phyloP scores from a whole-genome alignment of 2,888 invertebrate species.

The Lysandra bellargus region DNA sequence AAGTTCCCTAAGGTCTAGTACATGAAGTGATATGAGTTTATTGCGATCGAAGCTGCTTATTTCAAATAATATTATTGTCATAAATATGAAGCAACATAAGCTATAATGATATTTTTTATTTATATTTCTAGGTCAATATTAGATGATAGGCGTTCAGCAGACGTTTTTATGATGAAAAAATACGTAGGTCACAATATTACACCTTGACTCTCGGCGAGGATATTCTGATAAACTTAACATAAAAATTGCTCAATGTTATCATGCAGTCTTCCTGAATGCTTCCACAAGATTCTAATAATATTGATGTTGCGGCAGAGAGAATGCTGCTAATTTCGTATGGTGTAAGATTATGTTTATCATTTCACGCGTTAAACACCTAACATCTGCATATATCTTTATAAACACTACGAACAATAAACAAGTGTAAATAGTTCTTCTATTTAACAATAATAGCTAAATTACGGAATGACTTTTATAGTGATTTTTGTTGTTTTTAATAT shows the following conservation, averaged over 20 bases:
- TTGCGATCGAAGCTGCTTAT: slow-evolving; percentile 23
- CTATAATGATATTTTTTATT: slow-evolving; percentile 1
- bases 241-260: neutral
- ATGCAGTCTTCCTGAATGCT: neutral
- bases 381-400: neutral
- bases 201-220: neutral
- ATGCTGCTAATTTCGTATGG: neutral
- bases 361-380: neutral
- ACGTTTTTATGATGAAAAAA: neutral
- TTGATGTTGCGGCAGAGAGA: neutral
- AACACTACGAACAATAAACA: slow-evolving; percentile 35
- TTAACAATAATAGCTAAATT: slow-evolving; percentile 27
- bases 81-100: slow-evolving; percentile 25
- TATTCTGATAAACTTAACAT: neutral
- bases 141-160: neutral
- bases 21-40: slow-evolving; percentile 30
- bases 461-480: slow-evolving; percentile 35
- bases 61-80: slow-evolving; percentile 28
- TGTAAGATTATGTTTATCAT: neutral
- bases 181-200: neutral
- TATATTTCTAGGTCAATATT: neutral
- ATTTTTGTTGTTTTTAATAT: slow-evolving; percentile 38
- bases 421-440: slow-evolving; percentile 37
- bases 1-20: slow-evolving; percentile 21
- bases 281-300: neutral